Evolutionary conservation across 2,888 invertebrate species (phyloP).

Genomic region (Crematogaster levior): DNA sequence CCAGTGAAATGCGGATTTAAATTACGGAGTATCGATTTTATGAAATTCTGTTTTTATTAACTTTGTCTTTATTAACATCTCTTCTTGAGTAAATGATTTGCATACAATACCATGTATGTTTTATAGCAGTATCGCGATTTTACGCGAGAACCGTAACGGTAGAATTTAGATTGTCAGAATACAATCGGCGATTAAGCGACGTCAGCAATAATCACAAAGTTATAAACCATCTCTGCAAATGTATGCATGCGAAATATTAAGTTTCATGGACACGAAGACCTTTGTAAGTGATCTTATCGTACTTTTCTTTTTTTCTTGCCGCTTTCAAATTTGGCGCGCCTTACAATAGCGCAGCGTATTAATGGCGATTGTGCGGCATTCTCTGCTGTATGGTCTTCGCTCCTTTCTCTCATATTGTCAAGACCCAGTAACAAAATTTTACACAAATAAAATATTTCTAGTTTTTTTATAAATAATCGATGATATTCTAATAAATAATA

Average conservation of each 20-base stretch:
- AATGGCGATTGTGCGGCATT: constrained; percentile 77
- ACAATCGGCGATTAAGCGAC: constrained; percentile 26
- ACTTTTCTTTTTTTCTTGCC: background rate
- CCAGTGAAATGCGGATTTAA: background rate
- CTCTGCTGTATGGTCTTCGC: background rate
- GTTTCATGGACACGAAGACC: no score
- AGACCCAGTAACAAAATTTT: background rate
- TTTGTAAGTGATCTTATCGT: background rate
- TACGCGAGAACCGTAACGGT: constrained; percentile 17
- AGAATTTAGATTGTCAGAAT: constrained; percentile 32
- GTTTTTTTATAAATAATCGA: background rate
- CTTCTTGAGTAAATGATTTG: constrained; percentile 19
- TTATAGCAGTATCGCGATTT: constrained; percentile 20
- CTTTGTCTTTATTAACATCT: constrained; percentile 27
- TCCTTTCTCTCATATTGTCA: background rate
- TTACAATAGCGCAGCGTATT: constrained; percentile 75
- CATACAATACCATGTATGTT: constrained; percentile 34
- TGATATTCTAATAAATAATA: background rate
- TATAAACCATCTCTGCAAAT: constrained; percentile 17
- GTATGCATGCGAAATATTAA: constrained; percentile 27
- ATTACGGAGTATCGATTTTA: background rate
- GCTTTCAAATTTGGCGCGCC: constrained; percentile 45
- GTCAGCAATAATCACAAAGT: constrained; percentile 29
- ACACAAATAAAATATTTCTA: background rate
- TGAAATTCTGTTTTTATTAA: constrained; percentile 6